These are phyloP conservation scores for Bolinopsis microptera DNA, from an alignment of 37 sponge, comb jelly and placozoan species.

Conservation along the genomic window DNA sequence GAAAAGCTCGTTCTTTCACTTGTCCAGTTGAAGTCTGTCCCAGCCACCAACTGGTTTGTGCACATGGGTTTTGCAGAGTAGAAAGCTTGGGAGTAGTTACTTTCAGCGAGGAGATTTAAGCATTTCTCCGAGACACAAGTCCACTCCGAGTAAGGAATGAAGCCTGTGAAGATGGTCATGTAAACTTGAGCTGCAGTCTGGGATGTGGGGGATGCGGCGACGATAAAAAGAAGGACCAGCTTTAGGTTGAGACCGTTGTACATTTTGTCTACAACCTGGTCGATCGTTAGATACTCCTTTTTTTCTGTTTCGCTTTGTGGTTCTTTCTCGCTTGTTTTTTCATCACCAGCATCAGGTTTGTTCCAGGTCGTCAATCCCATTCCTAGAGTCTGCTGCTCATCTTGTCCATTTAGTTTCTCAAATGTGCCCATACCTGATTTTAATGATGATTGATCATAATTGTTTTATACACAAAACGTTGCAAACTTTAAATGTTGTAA, in stretches of 20 bases:
- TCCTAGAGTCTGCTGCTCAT: too few relatives aligned
- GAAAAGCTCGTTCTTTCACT: background rate
- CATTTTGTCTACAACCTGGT: background rate
- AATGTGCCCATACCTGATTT: too few relatives aligned
- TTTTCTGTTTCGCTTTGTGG: too few relatives aligned
- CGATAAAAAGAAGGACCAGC: background rate
- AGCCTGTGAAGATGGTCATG: conserved; percentile 39
- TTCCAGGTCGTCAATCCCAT: too few relatives aligned
- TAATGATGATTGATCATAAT: too few relatives aligned
- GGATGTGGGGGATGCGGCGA: background rate
- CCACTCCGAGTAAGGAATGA: conserved; percentile 20
- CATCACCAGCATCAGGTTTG: too few relatives aligned
- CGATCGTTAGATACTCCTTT: background rate
- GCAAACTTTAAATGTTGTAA: too few relatives aligned
- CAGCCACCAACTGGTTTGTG: background rate
- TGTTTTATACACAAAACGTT: too few relatives aligned
- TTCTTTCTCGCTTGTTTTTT: too few relatives aligned
- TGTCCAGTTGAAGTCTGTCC: conserved; percentile 12
- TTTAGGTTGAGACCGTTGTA: background rate
- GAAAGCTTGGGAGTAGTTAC: background rate
- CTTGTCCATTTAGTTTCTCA: too few relatives aligned
- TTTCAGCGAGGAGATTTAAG: background rate
- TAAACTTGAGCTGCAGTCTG: background rate
- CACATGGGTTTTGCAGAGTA: background rate
- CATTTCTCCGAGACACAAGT: conserved; percentile 9